Percentiles rank a stretch among this genome's conserved stretches.
These are phyloP conservation scores for Arothron firmamentum DNA, from an alignment of 2,113 vertebrate species.

Conservation along the genomic window DNA sequence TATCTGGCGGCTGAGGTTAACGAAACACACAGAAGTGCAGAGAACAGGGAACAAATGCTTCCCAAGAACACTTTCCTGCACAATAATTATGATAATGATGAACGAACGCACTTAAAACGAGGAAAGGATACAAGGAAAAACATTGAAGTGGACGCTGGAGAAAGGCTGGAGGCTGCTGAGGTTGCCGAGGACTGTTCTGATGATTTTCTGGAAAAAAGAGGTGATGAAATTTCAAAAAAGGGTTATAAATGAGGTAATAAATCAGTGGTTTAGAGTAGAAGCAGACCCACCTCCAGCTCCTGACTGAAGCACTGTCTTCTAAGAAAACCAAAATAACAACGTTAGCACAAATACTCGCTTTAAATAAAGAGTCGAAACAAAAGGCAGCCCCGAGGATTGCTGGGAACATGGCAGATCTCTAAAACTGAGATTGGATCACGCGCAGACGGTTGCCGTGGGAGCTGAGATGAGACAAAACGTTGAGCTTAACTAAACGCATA, in stretches of 20 bases:
- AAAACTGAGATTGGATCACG: neutral
- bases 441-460: neutral
- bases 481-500: conserved; percentile 2
- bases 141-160: conserved; percentile 57
- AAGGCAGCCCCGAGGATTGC: neutral
- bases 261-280: neutral
- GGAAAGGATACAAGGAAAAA: conserved; percentile 74
- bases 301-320: conserved; percentile 16
- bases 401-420: conserved; percentile 7
- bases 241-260: neutral
- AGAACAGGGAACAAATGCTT: neutral
- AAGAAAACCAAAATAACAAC: neutral
- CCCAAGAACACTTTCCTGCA: neutral
- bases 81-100: neutral
- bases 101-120: neutral
- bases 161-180: conserved; percentile 72
- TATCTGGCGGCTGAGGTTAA: conserved; percentile 59
- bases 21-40: neutral
- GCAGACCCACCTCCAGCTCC: conserved; percentile 65
- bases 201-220: conserved; percentile 59
- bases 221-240: neutral
- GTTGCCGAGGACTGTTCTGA: conserved; percentile 69
- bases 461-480: neutral
- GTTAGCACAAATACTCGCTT: neutral
- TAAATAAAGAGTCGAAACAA: neutral